phyloP scores from a whole-genome alignment of 1,140 invertebrate species.

The Orius insidiosus region DNA sequence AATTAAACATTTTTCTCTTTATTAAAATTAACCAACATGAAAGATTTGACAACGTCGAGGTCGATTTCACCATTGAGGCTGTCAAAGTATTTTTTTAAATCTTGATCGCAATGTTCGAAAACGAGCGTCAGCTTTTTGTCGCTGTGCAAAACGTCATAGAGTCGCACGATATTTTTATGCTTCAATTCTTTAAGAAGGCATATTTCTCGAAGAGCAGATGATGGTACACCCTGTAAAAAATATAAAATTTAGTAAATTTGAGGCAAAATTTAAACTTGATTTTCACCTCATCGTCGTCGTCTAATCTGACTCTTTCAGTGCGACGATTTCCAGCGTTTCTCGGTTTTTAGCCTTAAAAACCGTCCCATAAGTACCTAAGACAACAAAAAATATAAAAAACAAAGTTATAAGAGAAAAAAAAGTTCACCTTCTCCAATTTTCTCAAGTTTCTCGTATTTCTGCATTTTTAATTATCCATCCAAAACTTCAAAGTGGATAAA shows the following conservation, averaged over 20 bases:
- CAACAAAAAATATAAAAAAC: conserved; percentile 13
- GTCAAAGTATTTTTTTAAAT: conserved; percentile 99
- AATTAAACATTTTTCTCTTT: background rate
- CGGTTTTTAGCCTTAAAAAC: conserved; percentile 98
- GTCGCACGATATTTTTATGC: conserved; percentile 94
- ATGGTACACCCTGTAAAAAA: conserved; percentile 77
- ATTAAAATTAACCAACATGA: conserved; percentile 42
- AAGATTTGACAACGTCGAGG: conserved; percentile 84
- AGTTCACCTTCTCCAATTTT: conserved; percentile 90
- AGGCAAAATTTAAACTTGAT: background rate
- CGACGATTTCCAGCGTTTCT: conserved; percentile 94
- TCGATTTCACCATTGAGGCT: conserved; percentile 97
- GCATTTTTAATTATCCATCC: conserved; percentile 32
- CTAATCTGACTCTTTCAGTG: conserved; percentile 93
- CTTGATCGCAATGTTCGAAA: conserved; percentile 99
- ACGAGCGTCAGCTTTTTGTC: conserved; percentile 96
- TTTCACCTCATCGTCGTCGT: conserved; percentile 91
- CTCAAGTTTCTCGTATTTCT: conserved; percentile 96
- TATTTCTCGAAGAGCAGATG: conserved; percentile 91
- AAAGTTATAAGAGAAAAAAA: background rate
- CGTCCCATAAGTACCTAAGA: conserved; percentile 86
- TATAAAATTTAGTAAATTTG: no score
- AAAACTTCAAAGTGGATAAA: background rate
- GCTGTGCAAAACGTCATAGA: conserved; percentile 95
- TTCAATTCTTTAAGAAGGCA: conserved; percentile 95